Conservation (phyloP, 2,888 invertebrate genomes). For the Drosophila prolongata region DNA sequence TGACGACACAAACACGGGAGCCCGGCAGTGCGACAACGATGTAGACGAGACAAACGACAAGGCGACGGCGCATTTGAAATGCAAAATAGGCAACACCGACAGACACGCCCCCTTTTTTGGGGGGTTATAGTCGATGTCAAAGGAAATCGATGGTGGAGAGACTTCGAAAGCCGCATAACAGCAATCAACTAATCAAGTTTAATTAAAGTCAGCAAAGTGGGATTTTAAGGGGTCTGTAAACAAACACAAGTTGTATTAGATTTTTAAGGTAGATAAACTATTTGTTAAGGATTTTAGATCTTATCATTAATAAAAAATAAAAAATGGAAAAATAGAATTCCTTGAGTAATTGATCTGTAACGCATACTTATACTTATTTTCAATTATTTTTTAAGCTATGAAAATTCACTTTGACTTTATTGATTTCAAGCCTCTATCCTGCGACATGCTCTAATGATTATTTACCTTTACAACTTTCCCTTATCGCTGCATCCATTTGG, state of each 20-base stretch:
- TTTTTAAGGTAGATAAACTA: neutral
- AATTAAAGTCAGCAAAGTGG: neutral
- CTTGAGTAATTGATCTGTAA: too few relatives aligned
- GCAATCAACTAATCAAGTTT: constrained; percentile 2
- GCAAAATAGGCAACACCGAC: constrained; percentile 54
- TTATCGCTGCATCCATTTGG: neutral
- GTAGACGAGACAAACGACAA: constrained; percentile 45
- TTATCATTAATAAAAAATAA: too few relatives aligned
- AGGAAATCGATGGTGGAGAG: constrained; percentile 3
- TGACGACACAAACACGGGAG: constrained; percentile 34
- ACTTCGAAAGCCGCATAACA: neutral
- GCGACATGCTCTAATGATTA: neutral
- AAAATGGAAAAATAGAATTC: too few relatives aligned
- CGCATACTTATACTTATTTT: too few relatives aligned
- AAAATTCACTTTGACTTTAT: neutral
- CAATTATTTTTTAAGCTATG: neutral
- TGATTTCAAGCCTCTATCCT: neutral
- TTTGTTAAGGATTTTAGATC: too few relatives aligned
- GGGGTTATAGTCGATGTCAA: constrained; percentile 3
- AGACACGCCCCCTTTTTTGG: constrained; percentile 48
- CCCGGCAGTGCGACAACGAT: constrained; percentile 19
- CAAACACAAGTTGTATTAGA: neutral
- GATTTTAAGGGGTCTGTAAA: neutral
- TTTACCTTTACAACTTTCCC: neutral
- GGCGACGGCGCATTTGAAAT: constrained; percentile 67